Percentiles rank a stretch among this genome's conserved stretches.
Evolutionary conservation across 2,888 invertebrate genomes (phyloP).

Genomic region (Leucozona laternaria): DNA sequence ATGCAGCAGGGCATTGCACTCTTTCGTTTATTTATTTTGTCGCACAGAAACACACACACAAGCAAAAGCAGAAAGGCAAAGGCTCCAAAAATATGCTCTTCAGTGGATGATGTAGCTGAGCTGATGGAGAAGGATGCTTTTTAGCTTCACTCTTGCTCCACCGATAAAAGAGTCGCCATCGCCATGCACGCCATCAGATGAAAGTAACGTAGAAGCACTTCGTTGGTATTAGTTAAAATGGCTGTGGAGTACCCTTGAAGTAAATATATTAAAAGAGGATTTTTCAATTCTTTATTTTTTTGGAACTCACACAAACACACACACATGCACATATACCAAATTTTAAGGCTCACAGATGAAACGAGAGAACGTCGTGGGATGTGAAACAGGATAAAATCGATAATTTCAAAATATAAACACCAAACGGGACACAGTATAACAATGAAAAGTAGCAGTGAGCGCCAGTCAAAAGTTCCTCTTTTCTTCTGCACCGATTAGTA

Average conservation of each 20-base stretch:
- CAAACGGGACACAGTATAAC: slow-evolving; percentile 34
- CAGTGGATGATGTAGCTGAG: neutral
- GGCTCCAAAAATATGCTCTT: slow-evolving; percentile 58
- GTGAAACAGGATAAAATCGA: slow-evolving; percentile 71
- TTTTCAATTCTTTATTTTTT: slow-evolving; percentile 14
- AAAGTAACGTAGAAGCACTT: slow-evolving; percentile 53
- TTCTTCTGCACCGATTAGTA: slow-evolving; percentile 3
- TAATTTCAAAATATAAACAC: slow-evolving; percentile 71
- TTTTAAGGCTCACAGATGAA: neutral
- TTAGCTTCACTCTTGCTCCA: neutral
- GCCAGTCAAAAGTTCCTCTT: neutral
- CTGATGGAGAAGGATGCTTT: neutral
- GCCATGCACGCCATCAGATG: slow-evolving; percentile 37
- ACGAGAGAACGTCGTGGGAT: slow-evolving; percentile 59
- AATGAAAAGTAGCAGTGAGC: slow-evolving; percentile 41
- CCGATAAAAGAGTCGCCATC: neutral
- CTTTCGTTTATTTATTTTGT: slow-evolving; percentile 69
- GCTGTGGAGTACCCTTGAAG: slow-evolving; percentile 56
- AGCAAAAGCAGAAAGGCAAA: slow-evolving; percentile 19
- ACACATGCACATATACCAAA: neutral
- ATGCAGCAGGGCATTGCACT: slow-evolving; percentile 70
- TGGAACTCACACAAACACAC: slow-evolving; percentile 9
- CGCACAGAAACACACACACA: slow-evolving; percentile 44
- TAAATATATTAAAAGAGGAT: slow-evolving; percentile 45
- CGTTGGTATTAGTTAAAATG: slow-evolving; percentile 56